Evolutionary conservation across 2,888 invertebrate species (phyloP).

Genomic region (Agonum fuliginosum): DNA sequence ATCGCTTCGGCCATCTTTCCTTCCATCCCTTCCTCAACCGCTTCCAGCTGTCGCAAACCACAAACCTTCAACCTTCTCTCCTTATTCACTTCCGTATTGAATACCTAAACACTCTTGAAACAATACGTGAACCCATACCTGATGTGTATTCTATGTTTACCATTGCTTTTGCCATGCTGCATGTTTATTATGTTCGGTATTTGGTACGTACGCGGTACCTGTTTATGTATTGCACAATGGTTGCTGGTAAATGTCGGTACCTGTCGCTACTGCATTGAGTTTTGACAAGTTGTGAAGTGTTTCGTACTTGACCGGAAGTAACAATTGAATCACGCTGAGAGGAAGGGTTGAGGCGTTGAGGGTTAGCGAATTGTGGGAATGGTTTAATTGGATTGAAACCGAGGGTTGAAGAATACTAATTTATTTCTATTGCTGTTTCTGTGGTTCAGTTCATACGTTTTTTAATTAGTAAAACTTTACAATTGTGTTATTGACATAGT

Average conservation of each 20-base stretch:
- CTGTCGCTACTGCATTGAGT: background rate
- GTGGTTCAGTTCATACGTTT: no score
- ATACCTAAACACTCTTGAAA: background rate
- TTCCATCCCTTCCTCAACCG: background rate
- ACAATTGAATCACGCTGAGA: background rate
- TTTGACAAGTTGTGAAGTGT: slow-evolving; percentile 26
- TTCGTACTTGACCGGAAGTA: slow-evolving; percentile 30
- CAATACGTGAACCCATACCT: background rate
- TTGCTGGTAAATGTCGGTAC: slow-evolving; percentile 2
- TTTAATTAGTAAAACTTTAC: no score
- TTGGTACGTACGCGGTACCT: background rate
- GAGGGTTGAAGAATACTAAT: background rate
- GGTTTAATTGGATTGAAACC: background rate
- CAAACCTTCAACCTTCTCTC: background rate
- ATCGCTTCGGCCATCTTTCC: background rate
- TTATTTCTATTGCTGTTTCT: no score
- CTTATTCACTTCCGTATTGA: background rate
- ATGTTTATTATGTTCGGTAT: background rate
- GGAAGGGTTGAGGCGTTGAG: background rate
- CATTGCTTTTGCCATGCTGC: background rate
- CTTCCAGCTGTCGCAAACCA: background rate
- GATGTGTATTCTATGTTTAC: background rate
- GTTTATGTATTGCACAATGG: background rate
- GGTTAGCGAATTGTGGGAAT: background rate
- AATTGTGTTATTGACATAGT: no score